Base-by-base conservation (phyloP, 2,113 vertebrate genomes). In the Pelobates fuscus region DNA sequence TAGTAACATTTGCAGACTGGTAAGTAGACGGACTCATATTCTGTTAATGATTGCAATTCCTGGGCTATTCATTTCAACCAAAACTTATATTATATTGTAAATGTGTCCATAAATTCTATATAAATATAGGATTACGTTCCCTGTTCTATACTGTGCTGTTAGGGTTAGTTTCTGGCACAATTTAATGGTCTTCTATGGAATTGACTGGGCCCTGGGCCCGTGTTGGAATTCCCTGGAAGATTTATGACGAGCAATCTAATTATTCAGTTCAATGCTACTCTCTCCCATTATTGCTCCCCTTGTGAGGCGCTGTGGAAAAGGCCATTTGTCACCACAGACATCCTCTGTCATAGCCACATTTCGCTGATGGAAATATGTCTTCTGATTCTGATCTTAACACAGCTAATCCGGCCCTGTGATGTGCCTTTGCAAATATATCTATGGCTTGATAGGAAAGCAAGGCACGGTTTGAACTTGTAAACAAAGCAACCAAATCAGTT, bases 231-330 rank as follows among this genome's bases (percentile, higher is more conserved):
- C n/a, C n/a, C n/a, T n/a, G 0, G 20, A 84, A 81, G 86, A 87
- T 88, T 88, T 85, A 86, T 82, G 83, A 84, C 82, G 81, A 88
- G 80, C 66, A 27, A 81, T 81, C 79, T 86, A 84, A 86, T 85
- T 84, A 87, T 85, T 87, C 83, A 86, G 78, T 81, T 79, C 79
- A 49, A 46, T 82, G 81, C 82, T 74, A 81, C 79, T 87, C 79
- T 82, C 79, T 84, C 77, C 78, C 78, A 84, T 84, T 81, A 83
- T 70, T 72, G 77, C 63, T 79, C 77, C 85, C 81, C 81, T 84
- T 82, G 85, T 85, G 86, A 86, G 78, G 77, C 78, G 80, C 78
- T 41, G 14, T 64, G 81, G 84, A 86, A 82, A 79, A 84, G 71
- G 73, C 79, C 77, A 37, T 89, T 87, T 80, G 83, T 88, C 86